A percentile compares a stretch with the other conserved stretches of the same genome.
Conservation (phyloP, 2,113 vertebrate species). For the Bombycilla garrulus region DNA sequence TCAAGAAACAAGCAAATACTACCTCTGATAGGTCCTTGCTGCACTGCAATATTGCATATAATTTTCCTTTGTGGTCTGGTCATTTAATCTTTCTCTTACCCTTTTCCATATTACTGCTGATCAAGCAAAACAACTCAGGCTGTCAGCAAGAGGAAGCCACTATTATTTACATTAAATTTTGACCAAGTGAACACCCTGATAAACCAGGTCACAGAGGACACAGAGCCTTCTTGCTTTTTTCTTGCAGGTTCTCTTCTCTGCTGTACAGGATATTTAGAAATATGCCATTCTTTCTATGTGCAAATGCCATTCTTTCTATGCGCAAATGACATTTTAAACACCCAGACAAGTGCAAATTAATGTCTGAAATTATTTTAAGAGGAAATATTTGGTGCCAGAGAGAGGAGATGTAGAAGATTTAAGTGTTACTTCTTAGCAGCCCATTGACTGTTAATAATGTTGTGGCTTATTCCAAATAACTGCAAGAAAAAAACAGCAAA, state of each 20-base stretch:
- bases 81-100: neutral
- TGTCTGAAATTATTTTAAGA: neutral
- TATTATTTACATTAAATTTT: constrained; percentile 55
- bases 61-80: neutral
- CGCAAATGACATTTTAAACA: neutral
- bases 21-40: neutral
- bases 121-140: neutral
- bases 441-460: neutral
- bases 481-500: neutral
- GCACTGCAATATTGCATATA: neutral
- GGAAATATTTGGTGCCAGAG: neutral
- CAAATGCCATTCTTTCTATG: neutral
- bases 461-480: neutral
- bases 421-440: neutral
- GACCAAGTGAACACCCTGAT: constrained; percentile 38
- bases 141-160: constrained; percentile 25
- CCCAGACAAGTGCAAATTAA: neutral
- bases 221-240: neutral
- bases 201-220: constrained; percentile 21
- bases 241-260: neutral
- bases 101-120: neutral
- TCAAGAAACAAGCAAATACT: neutral
- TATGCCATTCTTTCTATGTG: neutral
- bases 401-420: neutral
- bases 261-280: neutral